These are phyloP conservation scores for Rhinoraja longicauda DNA, from an alignment of 2,797 vertebrate genomes.

Conservation along the genomic window DNA sequence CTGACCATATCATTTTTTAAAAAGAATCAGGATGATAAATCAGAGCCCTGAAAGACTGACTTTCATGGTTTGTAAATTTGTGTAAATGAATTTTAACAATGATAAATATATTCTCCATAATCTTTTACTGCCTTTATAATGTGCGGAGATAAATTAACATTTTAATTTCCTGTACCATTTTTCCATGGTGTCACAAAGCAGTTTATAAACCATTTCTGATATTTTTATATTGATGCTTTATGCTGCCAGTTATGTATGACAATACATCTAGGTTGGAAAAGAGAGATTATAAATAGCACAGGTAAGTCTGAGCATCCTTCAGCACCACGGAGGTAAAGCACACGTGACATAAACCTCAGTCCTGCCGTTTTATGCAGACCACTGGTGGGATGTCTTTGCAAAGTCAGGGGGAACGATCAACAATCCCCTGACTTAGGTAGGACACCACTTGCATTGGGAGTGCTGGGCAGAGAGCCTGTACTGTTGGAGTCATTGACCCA, in stretches of 20 bases:
- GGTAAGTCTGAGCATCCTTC: neutral
- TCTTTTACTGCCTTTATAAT: neutral
- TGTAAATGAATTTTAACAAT: conserved; percentile 2
- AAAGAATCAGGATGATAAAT: neutral
- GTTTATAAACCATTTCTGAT: neutral
- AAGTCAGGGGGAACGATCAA: neutral
- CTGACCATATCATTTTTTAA: neutral
- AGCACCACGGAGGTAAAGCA: neutral
- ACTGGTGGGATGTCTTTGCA: neutral
- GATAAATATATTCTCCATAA: neutral
- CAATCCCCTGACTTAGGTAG: neutral
- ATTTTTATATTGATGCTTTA: neutral
- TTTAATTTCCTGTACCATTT: neutral
- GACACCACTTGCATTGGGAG: neutral
- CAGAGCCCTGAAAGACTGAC: neutral
- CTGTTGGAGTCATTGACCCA: too few relatives aligned
- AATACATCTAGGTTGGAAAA: neutral
- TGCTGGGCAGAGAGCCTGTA: neutral
- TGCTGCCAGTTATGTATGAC: neutral
- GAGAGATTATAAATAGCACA: neutral
- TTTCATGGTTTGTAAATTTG: neutral
- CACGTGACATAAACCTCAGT: neutral
- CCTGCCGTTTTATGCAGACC: neutral
- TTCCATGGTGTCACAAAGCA: neutral
- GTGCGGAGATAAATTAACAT: neutral